A percentile compares a stretch with the other conserved stretches of the same genome.
These are phyloP conservation scores for Tenthredo scrophulariae DNA, from an alignment of 2,888 invertebrate species.

Conservation along the genomic window DNA sequence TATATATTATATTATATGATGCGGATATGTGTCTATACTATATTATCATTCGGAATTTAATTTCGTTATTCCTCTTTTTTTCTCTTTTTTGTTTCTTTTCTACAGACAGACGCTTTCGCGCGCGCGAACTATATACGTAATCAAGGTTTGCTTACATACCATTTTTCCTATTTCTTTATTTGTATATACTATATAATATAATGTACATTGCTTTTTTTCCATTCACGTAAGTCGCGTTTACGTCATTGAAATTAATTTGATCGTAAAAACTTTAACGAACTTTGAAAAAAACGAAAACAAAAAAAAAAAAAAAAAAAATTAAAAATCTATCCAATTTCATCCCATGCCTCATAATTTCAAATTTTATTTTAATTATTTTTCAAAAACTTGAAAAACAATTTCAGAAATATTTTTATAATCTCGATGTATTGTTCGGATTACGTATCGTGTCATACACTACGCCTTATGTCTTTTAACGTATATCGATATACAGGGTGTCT, in stretches of 20 bases:
- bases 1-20: neutral
- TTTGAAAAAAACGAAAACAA: too few species aligned
- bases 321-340: neutral
- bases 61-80: neutral
- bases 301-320: too few species aligned
- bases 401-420: too few species aligned
- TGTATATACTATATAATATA: too few species aligned
- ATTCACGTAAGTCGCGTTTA: constrained; percentile 21
- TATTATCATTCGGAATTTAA: neutral
- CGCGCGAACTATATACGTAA: constrained; percentile 11
- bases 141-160: neutral
- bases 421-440: neutral
- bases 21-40: neutral
- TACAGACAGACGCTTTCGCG: constrained; percentile 7
- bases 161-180: neutral
- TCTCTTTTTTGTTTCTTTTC: too few species aligned
- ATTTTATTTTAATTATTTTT: neutral
- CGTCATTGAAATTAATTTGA: neutral
- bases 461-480: neutral
- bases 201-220: neutral
- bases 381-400: neutral
- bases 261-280: too few species aligned
- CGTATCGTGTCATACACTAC: neutral
- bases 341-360: neutral
- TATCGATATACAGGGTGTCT: too few species aligned